phyloP scores from a whole-genome alignment of 2,113 vertebrate species.

The Petrocephalus microphthalmus region DNA sequence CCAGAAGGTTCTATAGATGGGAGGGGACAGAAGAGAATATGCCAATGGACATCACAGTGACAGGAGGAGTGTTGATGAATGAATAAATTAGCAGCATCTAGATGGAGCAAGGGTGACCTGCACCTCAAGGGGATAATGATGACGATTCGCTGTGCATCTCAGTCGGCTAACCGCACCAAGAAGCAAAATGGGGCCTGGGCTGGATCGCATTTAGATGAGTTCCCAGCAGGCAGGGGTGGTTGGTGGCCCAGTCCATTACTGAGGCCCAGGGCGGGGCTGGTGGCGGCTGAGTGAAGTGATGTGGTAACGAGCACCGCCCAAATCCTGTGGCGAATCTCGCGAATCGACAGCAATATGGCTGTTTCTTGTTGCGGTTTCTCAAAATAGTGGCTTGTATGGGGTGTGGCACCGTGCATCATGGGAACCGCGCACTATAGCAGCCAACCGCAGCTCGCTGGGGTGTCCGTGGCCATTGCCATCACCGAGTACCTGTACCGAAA shows the following conservation, averaged over 20 bases:
- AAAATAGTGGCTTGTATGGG: constrained; percentile 59
- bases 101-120: not conserved
- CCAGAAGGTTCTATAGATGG: constrained; percentile 26
- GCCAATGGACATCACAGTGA: constrained; percentile 32
- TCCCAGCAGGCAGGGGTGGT: constrained; percentile 31
- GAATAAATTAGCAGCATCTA: constrained; percentile 56
- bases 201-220: constrained; percentile 20
- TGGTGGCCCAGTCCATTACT: constrained; percentile 35
- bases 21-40: not conserved
- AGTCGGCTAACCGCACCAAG: constrained; percentile 53
- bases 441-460: constrained; percentile 11
- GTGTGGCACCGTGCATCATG: constrained; percentile 55
- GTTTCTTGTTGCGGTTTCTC: constrained; percentile 61
- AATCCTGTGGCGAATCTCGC: constrained; percentile 41
- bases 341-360: constrained; percentile 74
- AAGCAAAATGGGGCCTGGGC: constrained; percentile 32
- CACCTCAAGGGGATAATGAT: constrained; percentile 9
- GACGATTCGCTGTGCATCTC: constrained; percentile 49
- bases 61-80: constrained; percentile 47
- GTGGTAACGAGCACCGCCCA: constrained; percentile 50
- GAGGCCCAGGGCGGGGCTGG: constrained; percentile 49
- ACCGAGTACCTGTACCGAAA: constrained; percentile 16
- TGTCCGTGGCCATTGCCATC: constrained; percentile 30
- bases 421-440: constrained; percentile 45
- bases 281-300: constrained; percentile 40